Conservation (phyloP, 2,888 invertebrate species). For the Frankliniella intonsa region DNA sequence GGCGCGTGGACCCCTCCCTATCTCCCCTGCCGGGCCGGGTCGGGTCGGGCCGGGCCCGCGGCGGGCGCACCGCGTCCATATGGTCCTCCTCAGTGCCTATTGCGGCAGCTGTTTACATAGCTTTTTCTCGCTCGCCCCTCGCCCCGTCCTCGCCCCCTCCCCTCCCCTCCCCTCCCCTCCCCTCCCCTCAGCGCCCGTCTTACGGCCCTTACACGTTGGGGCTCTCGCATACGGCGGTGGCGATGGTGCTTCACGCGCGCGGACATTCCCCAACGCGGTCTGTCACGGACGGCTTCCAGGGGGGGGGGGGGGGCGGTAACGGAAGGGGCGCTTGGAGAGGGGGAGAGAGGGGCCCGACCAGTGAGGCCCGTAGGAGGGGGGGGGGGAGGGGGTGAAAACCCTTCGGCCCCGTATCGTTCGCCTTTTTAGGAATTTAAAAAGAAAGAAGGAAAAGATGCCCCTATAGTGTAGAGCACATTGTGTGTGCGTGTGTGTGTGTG, state of each 20-base stretch:
- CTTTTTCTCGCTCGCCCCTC: neutral
- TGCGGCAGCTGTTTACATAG: slow-evolving; percentile 22
- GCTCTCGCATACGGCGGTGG: neutral
- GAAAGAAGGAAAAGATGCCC: too few relatives aligned
- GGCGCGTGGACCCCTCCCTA: neutral
- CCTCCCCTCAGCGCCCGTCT: neutral
- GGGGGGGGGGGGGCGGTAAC: neutral
- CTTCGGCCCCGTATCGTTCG: neutral
- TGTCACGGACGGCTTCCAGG: too few relatives aligned
- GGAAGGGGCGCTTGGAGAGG: neutral
- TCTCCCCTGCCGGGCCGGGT: neutral
- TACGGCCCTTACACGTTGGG: neutral
- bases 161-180: neutral
- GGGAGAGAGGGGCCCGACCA: too few relatives aligned
- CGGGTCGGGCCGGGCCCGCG: neutral
- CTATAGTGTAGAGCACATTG: too few relatives aligned
- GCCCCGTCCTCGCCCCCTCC: neutral
- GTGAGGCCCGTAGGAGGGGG: too few relatives aligned
- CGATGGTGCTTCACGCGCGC: neutral
- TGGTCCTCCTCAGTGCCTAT: neutral
- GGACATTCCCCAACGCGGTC: neutral
- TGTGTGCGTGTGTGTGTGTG: too few relatives aligned
- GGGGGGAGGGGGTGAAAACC: too few relatives aligned
- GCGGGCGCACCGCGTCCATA: slow-evolving; percentile 4
- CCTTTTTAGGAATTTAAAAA: neutral